These are phyloP conservation scores for Notothenia coriiceps DNA, from an alignment of 2,113 vertebrate species.

Conservation along the genomic window DNA sequence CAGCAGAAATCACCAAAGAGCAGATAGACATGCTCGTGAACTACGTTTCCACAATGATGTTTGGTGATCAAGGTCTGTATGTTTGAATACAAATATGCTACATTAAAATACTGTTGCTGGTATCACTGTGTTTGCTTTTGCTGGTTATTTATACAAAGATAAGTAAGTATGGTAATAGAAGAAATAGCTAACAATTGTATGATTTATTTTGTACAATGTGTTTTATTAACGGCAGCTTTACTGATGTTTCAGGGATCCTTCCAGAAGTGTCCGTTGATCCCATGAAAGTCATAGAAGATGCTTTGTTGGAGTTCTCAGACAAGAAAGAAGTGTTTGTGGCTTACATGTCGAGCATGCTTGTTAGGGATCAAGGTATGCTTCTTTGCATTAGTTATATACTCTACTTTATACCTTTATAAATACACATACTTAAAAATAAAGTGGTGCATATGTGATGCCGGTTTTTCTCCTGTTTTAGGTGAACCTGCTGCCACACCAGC, in stretches of 20 bases:
- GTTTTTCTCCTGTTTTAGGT: constrained; percentile 36
- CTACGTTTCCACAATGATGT: constrained; percentile 62
- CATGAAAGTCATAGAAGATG: constrained; percentile 80
- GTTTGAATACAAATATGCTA: neutral
- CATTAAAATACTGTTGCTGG: neutral
- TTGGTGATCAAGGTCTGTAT: constrained; percentile 71
- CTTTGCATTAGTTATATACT: neutral
- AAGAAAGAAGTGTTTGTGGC: constrained; percentile 78
- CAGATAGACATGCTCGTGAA: constrained; percentile 61
- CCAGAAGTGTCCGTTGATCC: constrained; percentile 79
- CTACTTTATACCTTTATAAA: neutral
- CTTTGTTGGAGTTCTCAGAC: constrained; percentile 77
- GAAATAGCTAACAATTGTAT: neutral
- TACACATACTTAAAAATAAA: neutral
- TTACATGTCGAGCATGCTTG: constrained; percentile 81
- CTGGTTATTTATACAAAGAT: too few species aligned
- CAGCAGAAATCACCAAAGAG: constrained; percentile 71
- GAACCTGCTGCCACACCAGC: constrained; percentile 45
- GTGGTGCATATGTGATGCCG: neutral
- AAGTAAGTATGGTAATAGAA: neutral
- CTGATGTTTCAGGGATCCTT: constrained; percentile 68
- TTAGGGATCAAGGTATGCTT: constrained; percentile 77
- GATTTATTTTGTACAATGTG: neutral
- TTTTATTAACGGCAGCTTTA: neutral
- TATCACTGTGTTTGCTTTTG: neutral